Base-by-base conservation (phyloP, 2,888 invertebrate genomes). In the Caenorhabditis uteleia region DNA sequence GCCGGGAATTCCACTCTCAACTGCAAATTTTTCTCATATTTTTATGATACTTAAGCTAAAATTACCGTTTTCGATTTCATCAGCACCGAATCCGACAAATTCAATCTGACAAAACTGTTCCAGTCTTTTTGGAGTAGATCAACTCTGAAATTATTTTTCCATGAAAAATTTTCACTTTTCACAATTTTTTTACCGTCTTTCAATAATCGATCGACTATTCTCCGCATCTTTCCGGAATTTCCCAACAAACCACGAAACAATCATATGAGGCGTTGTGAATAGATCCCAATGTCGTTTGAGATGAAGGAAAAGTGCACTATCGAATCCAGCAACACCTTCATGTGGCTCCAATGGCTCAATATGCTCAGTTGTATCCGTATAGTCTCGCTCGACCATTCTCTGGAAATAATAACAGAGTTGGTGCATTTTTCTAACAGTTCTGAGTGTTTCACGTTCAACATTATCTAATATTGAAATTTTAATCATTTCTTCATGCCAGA, bases 221-320 rank as follows among this genome's bases (percentile, higher is more conserved):
- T 69, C 65, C 18, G 70, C 53, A 25, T 46, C 21, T 18, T 33
- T 44, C 10, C 60, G 34, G 53, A 68, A 76, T 6, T 55, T 21
- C 8, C 38, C 23, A 16, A 77, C 58, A 34, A 77, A 77, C 80
- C 80, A 80, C 7, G 40, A 36, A 8, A 70, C 64, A n/a, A 53
- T 34, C 2, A 23, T 40, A 20, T 55, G 50, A 1, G 75, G 74
- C 16, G 66, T 50, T 4, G 68, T 57, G 27, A 62, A 53, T 6
- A 77, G 54, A n/a, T 80, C 80, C 80, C 80, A 80, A 50, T 80
- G 76, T 5, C 79, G 73, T 25, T 70, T 70, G 23, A 80, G 47
- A 59, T 80, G 79, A 55, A 73, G 18, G 43, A 67, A 75, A 12
- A 75, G 50, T 3, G 57, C 64, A 1, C 54, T 49, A 45, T 70